These are phyloP conservation scores for Upupa epops DNA, from an alignment of 2,113 vertebrate genomes.

Conservation along the genomic window DNA sequence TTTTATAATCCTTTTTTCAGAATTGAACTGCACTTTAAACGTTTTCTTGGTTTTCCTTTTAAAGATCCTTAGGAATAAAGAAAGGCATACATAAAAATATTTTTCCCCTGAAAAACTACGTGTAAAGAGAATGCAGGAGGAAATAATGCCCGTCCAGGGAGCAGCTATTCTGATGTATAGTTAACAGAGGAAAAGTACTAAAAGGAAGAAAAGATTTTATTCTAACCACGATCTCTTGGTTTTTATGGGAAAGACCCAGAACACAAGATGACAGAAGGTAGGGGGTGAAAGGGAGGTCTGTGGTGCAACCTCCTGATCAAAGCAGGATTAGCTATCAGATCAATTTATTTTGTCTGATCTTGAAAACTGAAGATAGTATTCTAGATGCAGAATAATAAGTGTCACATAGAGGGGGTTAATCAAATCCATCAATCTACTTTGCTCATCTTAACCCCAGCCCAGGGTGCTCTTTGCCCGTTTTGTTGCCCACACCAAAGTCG, in stretches of 20 bases:
- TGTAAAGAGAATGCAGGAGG: background rate
- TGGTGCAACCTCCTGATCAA: background rate
- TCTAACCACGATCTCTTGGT: background rate
- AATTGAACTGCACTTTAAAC: background rate
- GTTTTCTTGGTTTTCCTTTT: background rate
- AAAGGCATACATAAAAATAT: background rate
- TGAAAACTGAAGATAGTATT: background rate
- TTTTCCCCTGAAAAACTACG: background rate
- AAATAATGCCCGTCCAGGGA: constrained; percentile 4
- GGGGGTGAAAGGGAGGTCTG: background rate
- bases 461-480: background rate
- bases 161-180: background rate
- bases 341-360: background rate
- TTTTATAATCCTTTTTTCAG: constrained; percentile 19
- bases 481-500: background rate
- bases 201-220: background rate
- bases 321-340: background rate
- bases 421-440: background rate
- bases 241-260: background rate
- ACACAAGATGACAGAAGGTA: background rate
- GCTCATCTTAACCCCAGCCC: background rate
- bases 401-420: background rate
- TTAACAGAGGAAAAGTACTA: background rate
- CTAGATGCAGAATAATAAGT: background rate
- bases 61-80: constrained; percentile 19